These are phyloP conservation scores for Panthera uncia DNA, from an alignment of 2,113 vertebrate species.

Conservation along the genomic window DNA sequence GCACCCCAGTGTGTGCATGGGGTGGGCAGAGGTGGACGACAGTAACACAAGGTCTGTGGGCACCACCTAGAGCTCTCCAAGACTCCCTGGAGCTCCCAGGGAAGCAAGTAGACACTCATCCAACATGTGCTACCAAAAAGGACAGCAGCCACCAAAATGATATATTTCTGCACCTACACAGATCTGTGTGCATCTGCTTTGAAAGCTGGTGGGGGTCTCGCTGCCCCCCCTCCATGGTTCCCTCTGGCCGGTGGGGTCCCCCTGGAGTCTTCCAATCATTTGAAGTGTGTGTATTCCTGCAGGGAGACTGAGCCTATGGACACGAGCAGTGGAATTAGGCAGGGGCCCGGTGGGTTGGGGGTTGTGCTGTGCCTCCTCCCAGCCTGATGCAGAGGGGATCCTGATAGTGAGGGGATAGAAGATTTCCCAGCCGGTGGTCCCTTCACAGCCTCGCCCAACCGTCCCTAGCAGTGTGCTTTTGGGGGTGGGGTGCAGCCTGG, in stretches of 20 bases:
- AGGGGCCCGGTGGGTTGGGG: neutral
- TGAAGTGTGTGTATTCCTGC: neutral
- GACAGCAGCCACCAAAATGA: neutral
- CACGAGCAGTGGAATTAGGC: neutral
- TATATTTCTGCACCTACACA: neutral
- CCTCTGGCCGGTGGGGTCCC: neutral
- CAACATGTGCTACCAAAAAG: neutral
- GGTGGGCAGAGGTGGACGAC: neutral
- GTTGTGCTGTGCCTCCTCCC: neutral
- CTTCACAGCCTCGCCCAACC: neutral
- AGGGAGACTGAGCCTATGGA: neutral
- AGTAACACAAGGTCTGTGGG: neutral
- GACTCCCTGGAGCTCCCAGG: neutral
- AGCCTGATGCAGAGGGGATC: neutral
- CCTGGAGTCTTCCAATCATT: rapidly evolving
- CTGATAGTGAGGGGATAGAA: neutral
- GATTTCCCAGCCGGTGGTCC: constrained; percentile 52
- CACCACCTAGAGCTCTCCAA: rapidly evolving
- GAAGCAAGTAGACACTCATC: neutral
- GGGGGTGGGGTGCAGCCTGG: constrained; percentile 69
- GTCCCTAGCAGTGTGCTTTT: neutral
- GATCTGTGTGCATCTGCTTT: neutral
- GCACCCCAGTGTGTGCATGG: neutral
- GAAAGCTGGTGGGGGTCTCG: neutral
- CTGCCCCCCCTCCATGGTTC: rapidly evolving